A percentile compares a stretch with the other conserved stretches of the same genome.
These are phyloP conservation scores for Sarotherodon lohbergeri DNA, from an alignment of 2,113 vertebrate genomes.

Conservation along the genomic window DNA sequence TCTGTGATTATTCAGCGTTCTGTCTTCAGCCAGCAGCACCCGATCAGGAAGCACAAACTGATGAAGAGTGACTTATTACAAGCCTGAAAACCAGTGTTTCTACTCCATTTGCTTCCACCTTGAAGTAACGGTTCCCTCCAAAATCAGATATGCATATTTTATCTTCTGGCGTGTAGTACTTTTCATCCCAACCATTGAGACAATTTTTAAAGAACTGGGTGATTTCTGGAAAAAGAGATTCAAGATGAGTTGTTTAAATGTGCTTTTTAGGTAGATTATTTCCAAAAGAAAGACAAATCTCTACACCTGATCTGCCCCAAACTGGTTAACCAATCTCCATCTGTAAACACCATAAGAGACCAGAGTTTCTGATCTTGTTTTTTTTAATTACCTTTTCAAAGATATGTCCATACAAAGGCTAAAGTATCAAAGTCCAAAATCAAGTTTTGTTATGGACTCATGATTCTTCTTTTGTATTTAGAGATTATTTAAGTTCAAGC, in stretches of 20 bases:
- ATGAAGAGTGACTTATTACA: neutral
- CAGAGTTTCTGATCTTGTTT: neutral
- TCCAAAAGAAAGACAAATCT: neutral
- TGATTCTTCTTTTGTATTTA: neutral
- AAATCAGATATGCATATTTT: neutral
- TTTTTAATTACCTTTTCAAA: neutral
- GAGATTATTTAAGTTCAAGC: neutral
- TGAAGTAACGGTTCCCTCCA: neutral
- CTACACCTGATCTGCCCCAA: neutral
- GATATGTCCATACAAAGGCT: neutral
- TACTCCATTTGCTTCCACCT: neutral
- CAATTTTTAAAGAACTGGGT: neutral
- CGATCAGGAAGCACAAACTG: neutral
- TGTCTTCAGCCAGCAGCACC: neutral
- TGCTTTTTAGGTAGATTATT: neutral
- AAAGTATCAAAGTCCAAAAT: neutral
- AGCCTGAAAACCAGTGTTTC: neutral
- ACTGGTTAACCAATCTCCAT: neutral
- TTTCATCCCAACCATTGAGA: neutral
- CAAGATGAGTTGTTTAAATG: neutral
- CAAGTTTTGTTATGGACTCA: neutral
- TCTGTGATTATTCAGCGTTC: neutral
- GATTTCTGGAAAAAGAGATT: neutral
- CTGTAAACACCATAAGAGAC: neutral
- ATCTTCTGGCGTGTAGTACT: neutral